Base-by-base conservation (phyloP, 2,797 vertebrate species). In the Brachymystax lenok region DNA sequence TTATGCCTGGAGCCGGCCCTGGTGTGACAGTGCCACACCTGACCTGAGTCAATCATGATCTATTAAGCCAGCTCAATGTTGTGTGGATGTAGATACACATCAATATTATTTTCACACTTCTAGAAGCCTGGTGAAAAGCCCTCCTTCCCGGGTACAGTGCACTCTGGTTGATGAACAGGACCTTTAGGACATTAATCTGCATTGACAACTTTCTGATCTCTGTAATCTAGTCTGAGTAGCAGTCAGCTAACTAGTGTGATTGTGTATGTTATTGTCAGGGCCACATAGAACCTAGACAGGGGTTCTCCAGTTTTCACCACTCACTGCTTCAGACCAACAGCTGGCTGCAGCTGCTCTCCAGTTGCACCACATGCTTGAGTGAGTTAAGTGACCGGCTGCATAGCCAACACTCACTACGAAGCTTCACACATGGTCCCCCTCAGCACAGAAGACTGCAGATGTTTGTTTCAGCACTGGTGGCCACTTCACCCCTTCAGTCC, bases 311-410 rank as follows among this genome's bases (percentile, higher is more conserved):
- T 74, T 56, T 70, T 59, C 6, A n/a, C 56, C 56, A 54, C 24
- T 5, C 0, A 16, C 61, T 16, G 50, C n/a, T 51, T 24, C 14
- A 76, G 80, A 83, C 86, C 87, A 90, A 85, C 89, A 79, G 77
- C 77, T 92, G 86, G 78, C 83, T 83, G 83, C 86, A 88, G 87
- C 88, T 85, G 83, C 83, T 73, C 71, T 50, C 76, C 59, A 75
- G 71, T 72, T 73, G 63, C 83, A 85, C 85, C 56, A 79, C 69
- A 35, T 33, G 33, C 67, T 40, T 69, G 67, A 69, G 17, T n/a
- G 56, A 59, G 56, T 19, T 59, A 6, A 10, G 56, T 10, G 17
- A 59, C 17, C 56, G 56, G 56, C 56, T 59, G 56, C 56, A 19
- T 4, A 19, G 52, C 52, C 14, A 54, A 19, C 52, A 19, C 14